A percentile compares a stretch with the other conserved stretches of the same genome.
Conservation (phyloP, 1,140 invertebrate genomes). For the Chrysoperla carnea region DNA sequence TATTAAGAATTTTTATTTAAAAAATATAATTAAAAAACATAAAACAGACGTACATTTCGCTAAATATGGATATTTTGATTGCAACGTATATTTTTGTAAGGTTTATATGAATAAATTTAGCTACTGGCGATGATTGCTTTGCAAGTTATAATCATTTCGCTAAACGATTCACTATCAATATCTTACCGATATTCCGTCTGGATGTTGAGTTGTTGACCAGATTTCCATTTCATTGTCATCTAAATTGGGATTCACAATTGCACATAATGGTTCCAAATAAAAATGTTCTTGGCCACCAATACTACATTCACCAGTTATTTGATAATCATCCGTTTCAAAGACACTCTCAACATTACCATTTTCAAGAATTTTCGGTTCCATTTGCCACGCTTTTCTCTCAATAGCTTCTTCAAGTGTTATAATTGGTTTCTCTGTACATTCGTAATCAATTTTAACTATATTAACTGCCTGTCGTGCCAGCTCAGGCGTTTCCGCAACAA, state of each 20-base stretch:
- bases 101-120: too few species aligned
- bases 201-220: slow-evolving; percentile 68
- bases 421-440: slow-evolving; percentile 54
- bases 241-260: slow-evolving; percentile 56
- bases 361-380: slow-evolving; percentile 27
- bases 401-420: slow-evolving; percentile 79
- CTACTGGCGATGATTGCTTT: too few species aligned
- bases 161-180: too few species aligned
- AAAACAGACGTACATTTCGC: too few species aligned
- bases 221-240: slow-evolving; percentile 76
- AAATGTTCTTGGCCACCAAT: slow-evolving; percentile 93
- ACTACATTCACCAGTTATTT: slow-evolving; percentile 53
- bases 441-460: slow-evolving; percentile 54
- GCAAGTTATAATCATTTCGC: too few species aligned
- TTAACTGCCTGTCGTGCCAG: slow-evolving; percentile 57
- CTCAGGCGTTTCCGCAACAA: slow-evolving; percentile 55
- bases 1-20: too few species aligned
- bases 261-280: slow-evolving; percentile 76
- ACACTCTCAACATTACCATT: slow-evolving; percentile 46
- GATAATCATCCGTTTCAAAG: slow-evolving; percentile 41
- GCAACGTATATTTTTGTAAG: too few species aligned
- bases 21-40: too few species aligned
- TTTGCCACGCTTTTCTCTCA: slow-evolving; percentile 44
- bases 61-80: too few species aligned
- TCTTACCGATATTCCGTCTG: slow-evolving; percentile 43